Conservation (phyloP, 2,113 vertebrate species). For the Danionella cerebrum region DNA sequence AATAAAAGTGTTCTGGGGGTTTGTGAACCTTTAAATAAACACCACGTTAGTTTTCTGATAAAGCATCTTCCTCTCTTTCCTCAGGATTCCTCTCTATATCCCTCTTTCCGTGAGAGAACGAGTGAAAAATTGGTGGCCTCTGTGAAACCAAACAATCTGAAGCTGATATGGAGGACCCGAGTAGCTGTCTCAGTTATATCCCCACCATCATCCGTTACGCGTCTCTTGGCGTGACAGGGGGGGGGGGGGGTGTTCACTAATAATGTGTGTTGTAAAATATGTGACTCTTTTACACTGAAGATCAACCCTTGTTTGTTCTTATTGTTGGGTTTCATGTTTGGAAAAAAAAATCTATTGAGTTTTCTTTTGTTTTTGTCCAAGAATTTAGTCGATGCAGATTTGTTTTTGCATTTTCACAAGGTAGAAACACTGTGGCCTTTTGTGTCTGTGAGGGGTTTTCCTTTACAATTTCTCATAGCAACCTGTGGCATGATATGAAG, state of each 20-base stretch:
- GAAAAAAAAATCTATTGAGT: background rate
- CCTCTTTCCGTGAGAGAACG: background rate
- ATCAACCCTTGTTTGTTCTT: constrained; percentile 11
- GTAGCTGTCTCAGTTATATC: constrained; percentile 3
- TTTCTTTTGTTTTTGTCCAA: background rate
- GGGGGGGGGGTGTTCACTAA: constrained; percentile 6
- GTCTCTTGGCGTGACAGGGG: background rate
- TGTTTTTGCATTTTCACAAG: background rate
- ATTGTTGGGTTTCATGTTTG: constrained; percentile 13
- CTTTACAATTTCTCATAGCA: background rate
- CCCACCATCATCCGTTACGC: constrained; percentile 1
- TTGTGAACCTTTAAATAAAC: too few species aligned
- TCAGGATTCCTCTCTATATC: background rate
- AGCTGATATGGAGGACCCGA: background rate
- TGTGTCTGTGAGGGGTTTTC: background rate
- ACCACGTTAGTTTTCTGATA: too few species aligned
- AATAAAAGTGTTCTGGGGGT: too few species aligned
- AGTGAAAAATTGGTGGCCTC: background rate
- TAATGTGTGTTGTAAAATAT: constrained; percentile 28
- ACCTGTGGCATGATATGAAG: constrained; percentile 5
- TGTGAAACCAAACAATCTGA: background rate
- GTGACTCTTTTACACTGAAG: constrained; percentile 18
- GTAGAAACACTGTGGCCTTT: background rate
- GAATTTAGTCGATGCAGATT: background rate
- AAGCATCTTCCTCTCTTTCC: background rate